Percentiles rank a stretch among this genome's conserved stretches.
Evolutionary conservation across 2,797 vertebrate genomes (phyloP).

Genomic region (Thripadectes ignobilis): DNA sequence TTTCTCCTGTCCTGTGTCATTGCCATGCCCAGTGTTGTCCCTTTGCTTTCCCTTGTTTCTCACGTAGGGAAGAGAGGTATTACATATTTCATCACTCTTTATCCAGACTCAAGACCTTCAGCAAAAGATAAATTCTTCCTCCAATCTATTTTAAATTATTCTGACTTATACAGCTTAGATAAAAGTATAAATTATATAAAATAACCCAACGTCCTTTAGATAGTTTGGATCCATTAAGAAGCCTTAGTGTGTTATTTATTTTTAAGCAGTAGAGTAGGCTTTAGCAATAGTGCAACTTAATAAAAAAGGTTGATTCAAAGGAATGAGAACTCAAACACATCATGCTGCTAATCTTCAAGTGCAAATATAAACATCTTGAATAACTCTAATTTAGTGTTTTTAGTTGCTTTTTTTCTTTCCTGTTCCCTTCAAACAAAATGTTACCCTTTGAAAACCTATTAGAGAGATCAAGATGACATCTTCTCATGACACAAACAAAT

Average conservation of each 20-base stretch:
- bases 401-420: not conserved
- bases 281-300: not conserved
- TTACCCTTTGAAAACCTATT: conserved; percentile 28
- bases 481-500: not conserved
- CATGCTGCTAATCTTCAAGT: not conserved
- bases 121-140: not conserved
- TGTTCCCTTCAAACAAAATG: conserved; percentile 10
- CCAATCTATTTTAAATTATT: not conserved
- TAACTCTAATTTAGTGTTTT: not conserved
- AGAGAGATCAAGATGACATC: conserved; percentile 4
- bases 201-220: not conserved
- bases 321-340: not conserved
- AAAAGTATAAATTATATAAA: not conserved
- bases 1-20: not conserved
- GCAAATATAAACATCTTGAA: not conserved
- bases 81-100: not conserved
- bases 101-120: not conserved
- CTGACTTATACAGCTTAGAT: not conserved
- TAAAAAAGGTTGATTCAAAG: not conserved
- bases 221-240: not conserved
- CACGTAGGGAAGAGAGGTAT: not conserved
- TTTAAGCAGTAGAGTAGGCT: not conserved
- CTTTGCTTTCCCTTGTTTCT: not conserved
- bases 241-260: not conserved
- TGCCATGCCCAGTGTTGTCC: not conserved